Conservation (phyloP, 2,113 vertebrate genomes). For the Colaptes auratus region DNA sequence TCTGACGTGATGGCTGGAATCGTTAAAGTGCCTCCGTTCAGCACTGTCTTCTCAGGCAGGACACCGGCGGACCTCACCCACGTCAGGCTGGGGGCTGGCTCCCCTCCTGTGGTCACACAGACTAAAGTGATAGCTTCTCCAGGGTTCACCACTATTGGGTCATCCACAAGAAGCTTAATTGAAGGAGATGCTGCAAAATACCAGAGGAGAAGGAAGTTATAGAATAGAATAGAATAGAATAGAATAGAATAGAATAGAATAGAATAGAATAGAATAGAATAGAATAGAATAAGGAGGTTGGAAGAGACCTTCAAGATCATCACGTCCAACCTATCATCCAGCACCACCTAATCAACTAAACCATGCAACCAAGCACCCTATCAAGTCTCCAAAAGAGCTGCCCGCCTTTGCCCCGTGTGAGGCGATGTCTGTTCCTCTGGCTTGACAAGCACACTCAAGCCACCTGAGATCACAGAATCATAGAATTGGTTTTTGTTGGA, state of each 20-base stretch:
- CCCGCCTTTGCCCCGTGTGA: too few species aligned
- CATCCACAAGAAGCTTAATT: conserved; percentile 95
- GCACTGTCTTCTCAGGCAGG: conserved; percentile 85
- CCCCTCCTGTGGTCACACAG: conserved; percentile 92
- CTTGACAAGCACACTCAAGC: too few species aligned
- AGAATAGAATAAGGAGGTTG: too few species aligned
- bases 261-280: too few species aligned
- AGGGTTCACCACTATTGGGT: conserved; percentile 96
- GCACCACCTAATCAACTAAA: too few species aligned
- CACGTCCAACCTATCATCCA: too few species aligned
- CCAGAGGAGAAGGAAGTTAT: neutral
- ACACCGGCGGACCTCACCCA: conserved; percentile 86
- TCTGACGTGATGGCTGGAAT: conserved; percentile 87
- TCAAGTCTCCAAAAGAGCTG: too few species aligned
- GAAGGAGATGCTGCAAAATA: conserved; percentile 90
- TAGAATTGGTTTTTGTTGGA: too few species aligned
- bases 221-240: too few species aligned
- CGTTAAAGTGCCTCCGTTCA: conserved; percentile 93
- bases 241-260: too few species aligned
- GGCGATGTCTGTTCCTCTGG: neutral
- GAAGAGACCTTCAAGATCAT: too few species aligned
- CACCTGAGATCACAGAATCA: neutral
- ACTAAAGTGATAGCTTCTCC: conserved; percentile 94
- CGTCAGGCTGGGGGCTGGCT: conserved; percentile 86
- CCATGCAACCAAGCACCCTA: too few species aligned